Conservation (phyloP, 2,113 vertebrate species). For the Casuarius casuarius region DNA sequence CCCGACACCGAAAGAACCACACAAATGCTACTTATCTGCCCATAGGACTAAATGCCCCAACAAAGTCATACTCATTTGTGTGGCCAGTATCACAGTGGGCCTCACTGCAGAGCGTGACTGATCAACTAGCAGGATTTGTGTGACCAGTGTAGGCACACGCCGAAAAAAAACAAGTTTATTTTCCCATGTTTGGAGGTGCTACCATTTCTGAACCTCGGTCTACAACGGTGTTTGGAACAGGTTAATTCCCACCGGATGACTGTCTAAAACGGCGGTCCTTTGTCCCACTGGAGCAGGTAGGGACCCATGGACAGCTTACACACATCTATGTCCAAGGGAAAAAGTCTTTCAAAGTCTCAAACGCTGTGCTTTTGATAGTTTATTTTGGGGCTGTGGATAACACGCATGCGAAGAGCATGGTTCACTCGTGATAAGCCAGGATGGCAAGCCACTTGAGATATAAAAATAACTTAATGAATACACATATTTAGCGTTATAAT, state of each 20-base stretch:
- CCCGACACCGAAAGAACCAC: background rate
- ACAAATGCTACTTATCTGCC: background rate
- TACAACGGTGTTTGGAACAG: background rate
- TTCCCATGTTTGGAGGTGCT: background rate
- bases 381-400: background rate
- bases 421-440: background rate
- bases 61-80: background rate
- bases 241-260: background rate
- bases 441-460: conserved; percentile 29
- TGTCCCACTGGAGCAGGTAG: background rate
- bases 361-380: background rate
- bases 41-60: background rate
- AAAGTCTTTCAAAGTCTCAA: background rate
- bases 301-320: background rate
- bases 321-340: background rate
- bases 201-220: background rate
- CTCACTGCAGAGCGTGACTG: no score
- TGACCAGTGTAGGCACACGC: background rate
- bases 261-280: background rate
- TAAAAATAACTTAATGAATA: conserved; percentile 63
- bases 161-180: background rate
- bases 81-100: no score
- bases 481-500: conserved; percentile 67
- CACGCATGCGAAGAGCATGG: background rate
- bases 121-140: no score